A percentile compares a stretch with the other conserved stretches of the same genome.
Evolutionary conservation across 2,113 vertebrate genomes (phyloP).

Genomic region (Malurus elegans): DNA sequence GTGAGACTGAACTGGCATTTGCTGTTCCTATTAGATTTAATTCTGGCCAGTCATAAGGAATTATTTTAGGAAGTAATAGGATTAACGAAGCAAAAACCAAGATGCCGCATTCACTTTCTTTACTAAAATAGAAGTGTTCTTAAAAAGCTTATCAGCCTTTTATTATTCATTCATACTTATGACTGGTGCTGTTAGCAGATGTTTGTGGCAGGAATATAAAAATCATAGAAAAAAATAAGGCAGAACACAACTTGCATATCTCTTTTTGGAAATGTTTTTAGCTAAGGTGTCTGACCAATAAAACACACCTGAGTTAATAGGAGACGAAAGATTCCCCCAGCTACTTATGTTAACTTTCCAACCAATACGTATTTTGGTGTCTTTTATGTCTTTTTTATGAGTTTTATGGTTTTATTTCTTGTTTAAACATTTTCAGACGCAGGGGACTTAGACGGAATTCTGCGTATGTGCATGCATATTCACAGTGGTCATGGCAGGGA

Average conservation of each 20-base stretch:
- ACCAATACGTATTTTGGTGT: not conserved
- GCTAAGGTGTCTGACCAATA: not conserved
- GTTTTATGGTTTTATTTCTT: not conserved
- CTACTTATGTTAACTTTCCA: not conserved
- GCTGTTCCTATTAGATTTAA: not conserved
- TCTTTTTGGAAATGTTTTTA: not conserved
- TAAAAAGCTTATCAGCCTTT: not conserved
- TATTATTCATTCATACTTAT: not conserved
- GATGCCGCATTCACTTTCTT: not conserved
- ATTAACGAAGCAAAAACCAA: slow-evolving; percentile 26
- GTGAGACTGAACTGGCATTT: not conserved
- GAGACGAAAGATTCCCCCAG: not conserved
- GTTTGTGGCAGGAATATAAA: not conserved
- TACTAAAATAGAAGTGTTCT: not conserved
- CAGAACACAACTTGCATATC: not conserved
- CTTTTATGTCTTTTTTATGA: accelerated
- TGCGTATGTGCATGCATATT: not conserved
- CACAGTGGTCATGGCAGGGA: not conserved
- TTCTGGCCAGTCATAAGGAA: not conserved
- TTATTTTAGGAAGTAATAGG: not conserved
- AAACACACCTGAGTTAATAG: not conserved
- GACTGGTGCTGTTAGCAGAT: not conserved
- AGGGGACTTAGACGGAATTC: not conserved
- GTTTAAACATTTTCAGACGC: not conserved
- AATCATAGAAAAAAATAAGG: not conserved